These are phyloP conservation scores for Choloepus didactylus DNA, from an alignment of 2,797 vertebrate genomes.

Conservation along the genomic window DNA sequence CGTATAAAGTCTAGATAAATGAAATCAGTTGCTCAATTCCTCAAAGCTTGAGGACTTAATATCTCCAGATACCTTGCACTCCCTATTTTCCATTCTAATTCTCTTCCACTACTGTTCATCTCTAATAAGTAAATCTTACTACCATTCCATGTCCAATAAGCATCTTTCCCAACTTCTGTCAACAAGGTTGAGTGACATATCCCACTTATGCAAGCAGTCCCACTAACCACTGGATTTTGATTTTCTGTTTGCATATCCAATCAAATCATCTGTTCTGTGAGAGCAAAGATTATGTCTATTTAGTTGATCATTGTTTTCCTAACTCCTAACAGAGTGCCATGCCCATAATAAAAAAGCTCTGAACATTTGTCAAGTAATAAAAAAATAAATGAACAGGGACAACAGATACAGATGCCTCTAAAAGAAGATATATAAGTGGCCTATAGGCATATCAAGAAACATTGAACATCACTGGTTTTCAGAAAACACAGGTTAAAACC, in stretches of 20 bases:
- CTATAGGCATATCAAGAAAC: background rate
- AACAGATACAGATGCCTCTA: background rate
- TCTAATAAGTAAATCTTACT: background rate
- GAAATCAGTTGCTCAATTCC: background rate
- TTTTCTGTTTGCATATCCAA: background rate
- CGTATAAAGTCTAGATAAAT: background rate
- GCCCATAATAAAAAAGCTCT: background rate
- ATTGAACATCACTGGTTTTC: background rate
- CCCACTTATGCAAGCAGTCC: background rate
- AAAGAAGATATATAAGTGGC: background rate
- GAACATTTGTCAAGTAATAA: background rate
- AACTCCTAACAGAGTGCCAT: background rate
- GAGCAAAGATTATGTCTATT: background rate
- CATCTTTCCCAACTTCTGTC: background rate
- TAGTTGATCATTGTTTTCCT: background rate
- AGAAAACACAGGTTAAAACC: conserved; percentile 7
- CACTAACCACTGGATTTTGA: background rate
- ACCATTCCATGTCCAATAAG: background rate
- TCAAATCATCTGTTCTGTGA: background rate
- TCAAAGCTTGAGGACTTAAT: background rate
- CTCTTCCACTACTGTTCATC: background rate
- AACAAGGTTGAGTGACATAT: background rate
- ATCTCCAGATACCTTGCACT: rapidly evolving
- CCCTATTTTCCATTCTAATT: background rate
- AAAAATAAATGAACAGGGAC: background rate